Evolutionary conservation across 1,140 invertebrate genomes (phyloP).

Genomic region (Heliconius hermathena): DNA sequence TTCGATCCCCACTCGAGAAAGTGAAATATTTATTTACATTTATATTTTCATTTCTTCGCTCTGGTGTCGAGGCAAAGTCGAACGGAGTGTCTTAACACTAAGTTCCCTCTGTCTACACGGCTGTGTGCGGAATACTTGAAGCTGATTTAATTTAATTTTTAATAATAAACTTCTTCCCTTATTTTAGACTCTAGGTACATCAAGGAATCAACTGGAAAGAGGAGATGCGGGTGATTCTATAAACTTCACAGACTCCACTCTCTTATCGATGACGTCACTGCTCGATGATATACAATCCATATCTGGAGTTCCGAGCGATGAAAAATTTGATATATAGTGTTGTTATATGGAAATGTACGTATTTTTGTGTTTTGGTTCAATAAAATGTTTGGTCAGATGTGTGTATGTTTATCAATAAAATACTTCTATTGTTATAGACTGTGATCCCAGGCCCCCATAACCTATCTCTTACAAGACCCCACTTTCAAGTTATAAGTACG

Average conservation of each 20-base stretch:
- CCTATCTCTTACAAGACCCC: too few species aligned
- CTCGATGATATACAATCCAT: constrained; percentile 55
- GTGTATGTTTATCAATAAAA: not conserved
- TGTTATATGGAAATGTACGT: not conserved
- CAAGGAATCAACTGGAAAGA: constrained; percentile 56
- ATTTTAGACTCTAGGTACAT: constrained; percentile 53
- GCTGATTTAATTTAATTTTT: too few species aligned
- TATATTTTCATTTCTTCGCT: too few species aligned
- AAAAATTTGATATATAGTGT: constrained; percentile 38
- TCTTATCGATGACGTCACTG: constrained; percentile 63
- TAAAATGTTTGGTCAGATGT: not conserved
- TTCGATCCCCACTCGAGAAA: too few species aligned
- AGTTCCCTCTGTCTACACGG: too few species aligned
- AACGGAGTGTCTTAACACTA: too few species aligned
- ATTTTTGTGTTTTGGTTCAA: not conserved
- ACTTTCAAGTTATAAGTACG: too few species aligned
- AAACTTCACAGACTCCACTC: constrained; percentile 58
- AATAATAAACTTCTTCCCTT: not conserved
- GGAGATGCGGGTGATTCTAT: constrained; percentile 64
- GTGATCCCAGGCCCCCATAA: too few species aligned
- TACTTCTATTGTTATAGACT: too few species aligned
- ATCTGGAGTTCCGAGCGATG: constrained; percentile 40
- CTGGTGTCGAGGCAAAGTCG: too few species aligned
- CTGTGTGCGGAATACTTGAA: too few species aligned
- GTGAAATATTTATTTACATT: too few species aligned